Base-by-base conservation (phyloP, 2,113 vertebrate species). In the Clinocottus analis region DNA sequence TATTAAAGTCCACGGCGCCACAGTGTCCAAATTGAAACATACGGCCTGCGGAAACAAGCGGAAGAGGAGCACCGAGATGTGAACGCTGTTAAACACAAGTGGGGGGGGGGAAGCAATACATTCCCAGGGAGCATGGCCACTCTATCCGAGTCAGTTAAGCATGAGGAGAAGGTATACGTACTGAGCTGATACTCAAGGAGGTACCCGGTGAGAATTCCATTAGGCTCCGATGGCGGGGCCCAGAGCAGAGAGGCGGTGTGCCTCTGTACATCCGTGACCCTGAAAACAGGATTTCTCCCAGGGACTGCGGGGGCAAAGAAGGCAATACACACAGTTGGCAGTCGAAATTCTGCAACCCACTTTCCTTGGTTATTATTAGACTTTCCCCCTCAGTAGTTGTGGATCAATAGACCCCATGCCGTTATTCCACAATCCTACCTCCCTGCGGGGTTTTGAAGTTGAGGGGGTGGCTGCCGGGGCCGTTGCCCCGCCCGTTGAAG, bases 391-490 rank as follows among this genome's bases (percentile, higher is more conserved):
- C 77, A 65, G 85, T 75, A 75, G 83, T 67, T 75, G 75, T 68
- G 72, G 90, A 92, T 93, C 85, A 70, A 93, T 93, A 87, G 25
- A 21, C 64, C 70, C 43, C 85, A 71, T 74, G 83, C 76, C 84
- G 85, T 83, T 88, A 87, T 79, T 89, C 76, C 49, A 82, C 70
- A 75, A 56, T 70, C 95, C 94, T 87, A 99, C 98, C 98, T 98
- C 98, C 98, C 94, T 99, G 98, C 21, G 96, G 97, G 67, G 97
- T 99, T 86, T 96, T 95, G 90, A 99, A 99, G 77, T 88, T 84
- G 74, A 96, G 73, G 0, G 96, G 85, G 63, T 95, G 93, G 86
- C 98, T 99, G 89, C 96, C 97, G 0, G 98, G 98, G 17, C 98
- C 97, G n/a, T 95, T 94, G 73, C 98, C 98, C 89, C 95, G 95